These are phyloP conservation scores for Phycodurus eques DNA, from an alignment of 2,113 vertebrate genomes.

Conservation along the genomic window DNA sequence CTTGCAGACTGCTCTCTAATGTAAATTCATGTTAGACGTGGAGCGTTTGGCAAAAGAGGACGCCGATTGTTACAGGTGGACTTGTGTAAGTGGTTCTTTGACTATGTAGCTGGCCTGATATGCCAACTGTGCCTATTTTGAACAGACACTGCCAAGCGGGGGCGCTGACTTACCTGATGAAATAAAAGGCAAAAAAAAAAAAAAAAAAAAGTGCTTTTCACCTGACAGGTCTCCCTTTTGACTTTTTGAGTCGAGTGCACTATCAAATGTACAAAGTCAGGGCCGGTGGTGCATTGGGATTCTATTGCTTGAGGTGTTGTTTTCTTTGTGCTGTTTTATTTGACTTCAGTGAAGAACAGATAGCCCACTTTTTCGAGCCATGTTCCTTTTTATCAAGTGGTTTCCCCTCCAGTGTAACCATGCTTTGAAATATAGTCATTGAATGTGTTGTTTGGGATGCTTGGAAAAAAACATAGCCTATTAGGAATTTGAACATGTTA, in stretches of 20 bases:
- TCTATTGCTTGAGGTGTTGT: constrained; percentile 58
- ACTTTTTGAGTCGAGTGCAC: constrained; percentile 19
- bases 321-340: constrained; percentile 68
- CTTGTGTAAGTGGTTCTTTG: constrained; percentile 65
- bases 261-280: constrained; percentile 42
- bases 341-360: constrained; percentile 77
- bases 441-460: constrained; percentile 67
- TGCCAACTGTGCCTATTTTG: constrained; percentile 79
- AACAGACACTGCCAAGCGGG: constrained; percentile 69
- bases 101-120: constrained; percentile 75
- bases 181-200: constrained; percentile 20
- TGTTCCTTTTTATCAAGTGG: constrained; percentile 70
- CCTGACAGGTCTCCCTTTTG: constrained; percentile 28
- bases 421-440: constrained; percentile 69
- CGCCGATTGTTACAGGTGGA: constrained; percentile 59
- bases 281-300: constrained; percentile 47
- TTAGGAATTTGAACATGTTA: constrained; percentile 62
- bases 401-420: constrained; percentile 65
- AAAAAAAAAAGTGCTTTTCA: constrained; percentile 8
- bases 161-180: constrained; percentile 43
- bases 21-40: constrained; percentile 48
- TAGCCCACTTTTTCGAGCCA: constrained; percentile 72
- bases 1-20: constrained; percentile 44
- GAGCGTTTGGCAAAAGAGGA: constrained; percentile 41
- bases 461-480: constrained; percentile 50